Evolutionary conservation across 1,140 invertebrate species (phyloP).

Genomic region (Temnothorax curvispinosus): DNA sequence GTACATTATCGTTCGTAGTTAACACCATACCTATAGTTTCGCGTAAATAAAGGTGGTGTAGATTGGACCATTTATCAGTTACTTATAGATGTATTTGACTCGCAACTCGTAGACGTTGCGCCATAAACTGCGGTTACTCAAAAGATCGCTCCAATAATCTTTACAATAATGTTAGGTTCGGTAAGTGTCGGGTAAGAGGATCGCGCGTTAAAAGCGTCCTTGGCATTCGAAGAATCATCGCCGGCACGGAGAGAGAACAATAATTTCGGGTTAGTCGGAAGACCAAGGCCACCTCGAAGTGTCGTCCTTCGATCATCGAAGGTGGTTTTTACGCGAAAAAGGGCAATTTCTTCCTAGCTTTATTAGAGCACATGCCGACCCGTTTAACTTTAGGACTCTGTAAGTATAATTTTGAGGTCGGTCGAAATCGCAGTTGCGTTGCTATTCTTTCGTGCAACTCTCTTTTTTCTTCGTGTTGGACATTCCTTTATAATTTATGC

Average conservation of each 20-base stretch:
- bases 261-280: constrained; percentile 56
- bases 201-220: constrained; percentile 54
- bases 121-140: constrained; percentile 56
- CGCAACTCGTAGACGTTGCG: constrained; percentile 30
- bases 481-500: constrained; percentile 47
- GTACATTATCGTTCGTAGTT: constrained; percentile 15
- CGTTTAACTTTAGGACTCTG: constrained; percentile 44
- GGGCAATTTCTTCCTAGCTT: constrained; percentile 54
- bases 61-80: constrained; percentile 35
- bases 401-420: constrained; percentile 55
- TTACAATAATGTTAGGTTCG: constrained; percentile 61
- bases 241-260: constrained; percentile 22
- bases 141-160: constrained; percentile 48
- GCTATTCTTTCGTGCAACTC: constrained; percentile 35
- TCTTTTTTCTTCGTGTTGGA: not conserved
- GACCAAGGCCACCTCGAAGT: constrained; percentile 59
- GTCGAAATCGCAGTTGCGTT: constrained; percentile 13
- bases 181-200: constrained; percentile 53
- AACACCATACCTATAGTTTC: constrained; percentile 5
- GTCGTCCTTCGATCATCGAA: constrained; percentile 66
- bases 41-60: not conserved
- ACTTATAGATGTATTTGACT: constrained; percentile 38
- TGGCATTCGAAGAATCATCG: constrained; percentile 62
- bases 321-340: constrained; percentile 45
- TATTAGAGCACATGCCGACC: constrained; percentile 53